Percentiles rank a stretch among this genome's conserved stretches.
These are phyloP conservation scores for Pluvianellus socialis DNA, from an alignment of 2,113 vertebrate species.

Conservation along the genomic window DNA sequence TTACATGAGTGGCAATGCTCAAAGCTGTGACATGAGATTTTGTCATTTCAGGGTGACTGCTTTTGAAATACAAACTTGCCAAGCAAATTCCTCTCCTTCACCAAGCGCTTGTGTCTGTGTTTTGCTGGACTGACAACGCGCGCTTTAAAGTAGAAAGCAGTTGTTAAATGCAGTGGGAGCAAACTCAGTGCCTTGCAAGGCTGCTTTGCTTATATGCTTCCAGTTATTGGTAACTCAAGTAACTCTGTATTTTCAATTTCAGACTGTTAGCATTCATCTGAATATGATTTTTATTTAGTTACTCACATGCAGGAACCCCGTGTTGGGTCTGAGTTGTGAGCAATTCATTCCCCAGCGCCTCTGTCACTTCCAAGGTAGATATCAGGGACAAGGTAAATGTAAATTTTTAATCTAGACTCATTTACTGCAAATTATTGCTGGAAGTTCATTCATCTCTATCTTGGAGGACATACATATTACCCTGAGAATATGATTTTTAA, in stretches of 20 bases:
- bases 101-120: neutral
- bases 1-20: fast-evolving
- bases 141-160: neutral
- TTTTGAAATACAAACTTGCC: neutral
- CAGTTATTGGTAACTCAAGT: fast-evolving
- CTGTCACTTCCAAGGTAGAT: neutral
- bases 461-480: neutral
- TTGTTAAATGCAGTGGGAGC: neutral
- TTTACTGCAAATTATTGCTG: neutral
- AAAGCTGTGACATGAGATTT: neutral
- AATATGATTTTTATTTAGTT: neutral
- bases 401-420: conserved; percentile 11
- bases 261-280: neutral
- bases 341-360: neutral
- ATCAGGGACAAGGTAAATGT: neutral
- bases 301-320: neutral
- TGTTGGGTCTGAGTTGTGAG: neutral
- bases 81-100: neutral
- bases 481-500: conserved; percentile 26
- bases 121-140: neutral
- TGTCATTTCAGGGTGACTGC: neutral
- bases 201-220: neutral
- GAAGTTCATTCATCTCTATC: conserved; percentile 2
- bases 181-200: fast-evolving
- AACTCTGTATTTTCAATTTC: neutral